Evolutionary conservation across 2,797 vertebrate species (phyloP).

Genomic region (Micropoecilia bifurca): DNA sequence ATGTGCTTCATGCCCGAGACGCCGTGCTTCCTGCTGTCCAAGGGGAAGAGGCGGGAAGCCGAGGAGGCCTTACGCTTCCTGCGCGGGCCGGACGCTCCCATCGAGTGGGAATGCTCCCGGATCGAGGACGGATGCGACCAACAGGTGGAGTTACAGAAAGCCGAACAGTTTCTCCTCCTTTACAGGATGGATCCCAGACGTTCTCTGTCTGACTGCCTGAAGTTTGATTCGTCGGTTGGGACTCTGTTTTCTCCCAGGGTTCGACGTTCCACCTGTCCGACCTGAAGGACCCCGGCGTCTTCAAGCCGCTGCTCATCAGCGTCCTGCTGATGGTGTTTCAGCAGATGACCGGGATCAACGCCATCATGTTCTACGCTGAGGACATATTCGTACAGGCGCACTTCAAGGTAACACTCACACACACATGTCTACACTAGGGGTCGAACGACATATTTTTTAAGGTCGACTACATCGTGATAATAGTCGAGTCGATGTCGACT

Average conservation of each 20-base stretch:
- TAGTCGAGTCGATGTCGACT: too few species aligned
- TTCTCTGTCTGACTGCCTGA: background rate
- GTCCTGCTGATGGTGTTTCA: conserved; percentile 91
- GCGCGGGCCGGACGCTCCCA: conserved; percentile 83
- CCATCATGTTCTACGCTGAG: conserved; percentile 94
- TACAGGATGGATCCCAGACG: background rate
- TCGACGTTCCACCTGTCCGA: conserved; percentile 76
- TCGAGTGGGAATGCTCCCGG: conserved; percentile 84
- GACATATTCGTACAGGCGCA: conserved; percentile 90
- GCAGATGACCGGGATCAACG: conserved; percentile 93
- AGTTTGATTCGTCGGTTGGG: background rate
- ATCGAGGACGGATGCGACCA: conserved; percentile 77
- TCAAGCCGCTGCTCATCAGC: conserved; percentile 89
- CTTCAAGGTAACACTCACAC: conserved; percentile 78
- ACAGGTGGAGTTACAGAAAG: conserved; percentile 68
- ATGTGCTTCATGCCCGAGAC: conserved; percentile 95
- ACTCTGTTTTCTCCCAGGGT: conserved; percentile 56
- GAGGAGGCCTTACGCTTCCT: conserved; percentile 85
- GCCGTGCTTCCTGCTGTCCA: conserved; percentile 87
- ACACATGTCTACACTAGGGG: too few species aligned
- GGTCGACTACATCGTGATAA: too few species aligned
- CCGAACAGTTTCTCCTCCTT: background rate
- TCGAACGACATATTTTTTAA: too few species aligned
- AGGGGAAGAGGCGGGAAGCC: conserved; percentile 83
- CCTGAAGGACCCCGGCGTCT: conserved; percentile 84